Evolutionary conservation across 2,113 vertebrate genomes (phyloP).

Genomic region (Pan paniscus): DNA sequence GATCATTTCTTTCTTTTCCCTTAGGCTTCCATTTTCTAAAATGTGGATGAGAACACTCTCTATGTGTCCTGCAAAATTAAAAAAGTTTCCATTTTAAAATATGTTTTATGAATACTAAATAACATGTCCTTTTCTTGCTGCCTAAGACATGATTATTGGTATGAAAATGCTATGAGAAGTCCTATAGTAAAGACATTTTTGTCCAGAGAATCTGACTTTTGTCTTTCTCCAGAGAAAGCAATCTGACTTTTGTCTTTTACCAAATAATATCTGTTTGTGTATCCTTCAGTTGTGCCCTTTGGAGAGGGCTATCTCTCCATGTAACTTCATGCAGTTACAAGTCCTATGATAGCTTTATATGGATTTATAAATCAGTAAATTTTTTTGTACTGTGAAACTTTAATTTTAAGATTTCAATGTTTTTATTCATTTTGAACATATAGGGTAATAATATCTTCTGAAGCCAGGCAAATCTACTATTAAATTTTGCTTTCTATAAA

Average conservation of each 20-base stretch:
- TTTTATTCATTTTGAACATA: conserved; percentile 32
- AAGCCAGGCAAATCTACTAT: not conserved
- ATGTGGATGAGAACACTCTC: not conserved
- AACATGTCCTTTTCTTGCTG: not conserved
- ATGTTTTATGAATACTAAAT: not conserved
- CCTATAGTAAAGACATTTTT: not conserved
- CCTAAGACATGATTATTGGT: not conserved
- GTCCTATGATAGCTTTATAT: not conserved
- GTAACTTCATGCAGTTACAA: not conserved
- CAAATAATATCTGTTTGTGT: too few species aligned
- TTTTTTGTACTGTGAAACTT: not conserved
- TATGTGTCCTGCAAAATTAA: not conserved
- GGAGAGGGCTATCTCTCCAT: not conserved
- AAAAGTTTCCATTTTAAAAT: not conserved
- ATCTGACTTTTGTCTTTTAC: too few species aligned
- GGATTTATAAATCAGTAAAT: not conserved
- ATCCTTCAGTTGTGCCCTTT: not conserved
- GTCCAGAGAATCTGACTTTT: not conserved
- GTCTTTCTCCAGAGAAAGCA: too few species aligned
- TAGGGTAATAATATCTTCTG: not conserved
- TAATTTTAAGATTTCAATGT: conserved; percentile 6
- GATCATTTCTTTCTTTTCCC: not conserved
- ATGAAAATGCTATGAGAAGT: not conserved
- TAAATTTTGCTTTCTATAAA: not conserved
- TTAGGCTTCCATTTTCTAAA: not conserved